Base-by-base conservation (phyloP, 2,797 vertebrate genomes). In the Gadopsis marmoratus region DNA sequence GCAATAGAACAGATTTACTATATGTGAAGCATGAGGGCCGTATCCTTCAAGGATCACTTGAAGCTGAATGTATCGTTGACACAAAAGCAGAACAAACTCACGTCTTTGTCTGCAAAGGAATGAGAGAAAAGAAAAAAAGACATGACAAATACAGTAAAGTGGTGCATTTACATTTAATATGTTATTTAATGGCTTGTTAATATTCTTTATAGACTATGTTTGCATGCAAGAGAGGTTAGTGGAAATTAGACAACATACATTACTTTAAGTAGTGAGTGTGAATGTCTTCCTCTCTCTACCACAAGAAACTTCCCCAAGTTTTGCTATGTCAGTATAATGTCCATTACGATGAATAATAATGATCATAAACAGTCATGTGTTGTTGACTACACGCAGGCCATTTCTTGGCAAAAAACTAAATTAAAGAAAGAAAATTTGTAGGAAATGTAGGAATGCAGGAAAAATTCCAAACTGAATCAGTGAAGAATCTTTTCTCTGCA, bases 91-190 rank as follows among this genome's bases (percentile, higher is more conserved):
- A 70, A 31, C 66, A 70, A 85, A 83, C 67, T 85, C 55, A 75
- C 85, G 86, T 90, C 10, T 66, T 87, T 71, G 21, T 85, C 89
- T 92, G 81, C 5, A 83, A 83, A 73, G 7, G 17, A 88, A 63
- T 37, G 23, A 76, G 26, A 74, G n/a, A 48, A 66, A 69, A 76
- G 26, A 47, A 9, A 67, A 73, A n/a, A 61, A 51, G 2, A 61
- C 4, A 33, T 43, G 4, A 62, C 1, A 56, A 53, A 55, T 29
- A 61, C 21, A 53, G 5, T 64, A 58, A 77, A 50, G 4, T 12
- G 37, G 17, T 66, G 12, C 14, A 77, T 14, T 59, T 55, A 47
- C 9, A 54, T 41, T n/a, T 31, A 12, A 7, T 16, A 39, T 3
- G 50, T 16, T 23, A 39, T 43, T 71, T 14, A 21, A 19, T 31